A percentile compares a stretch with the other conserved stretches of the same genome.
Conservation (phyloP, 2,113 vertebrate genomes). For the Vimba vimba region DNA sequence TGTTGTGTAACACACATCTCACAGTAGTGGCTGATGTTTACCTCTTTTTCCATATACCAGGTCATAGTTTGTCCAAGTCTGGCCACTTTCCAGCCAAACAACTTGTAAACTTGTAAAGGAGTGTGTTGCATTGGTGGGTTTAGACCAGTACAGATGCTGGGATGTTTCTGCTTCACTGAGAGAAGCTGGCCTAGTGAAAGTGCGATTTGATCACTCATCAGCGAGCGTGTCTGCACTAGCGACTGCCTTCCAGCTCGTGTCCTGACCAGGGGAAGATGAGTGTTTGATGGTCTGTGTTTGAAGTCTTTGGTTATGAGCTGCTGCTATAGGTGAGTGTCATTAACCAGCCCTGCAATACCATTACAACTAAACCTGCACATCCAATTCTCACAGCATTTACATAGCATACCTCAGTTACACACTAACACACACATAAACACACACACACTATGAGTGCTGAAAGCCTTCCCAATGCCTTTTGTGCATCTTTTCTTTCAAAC, state of each 20-base stretch:
- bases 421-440: no score
- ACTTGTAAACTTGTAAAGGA: not conserved
- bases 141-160: slow-evolving; percentile 45
- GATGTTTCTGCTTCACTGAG: slow-evolving; percentile 62
- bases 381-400: not conserved
- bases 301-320: slow-evolving; percentile 62
- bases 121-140: not conserved
- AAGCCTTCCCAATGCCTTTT: no score
- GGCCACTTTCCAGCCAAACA: not conserved
- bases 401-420: no score
- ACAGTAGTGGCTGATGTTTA: not conserved
- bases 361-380: not conserved
- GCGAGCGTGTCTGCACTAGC: slow-evolving; percentile 72
- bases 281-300: slow-evolving; percentile 59
- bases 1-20: not conserved
- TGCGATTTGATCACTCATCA: slow-evolving; percentile 68
- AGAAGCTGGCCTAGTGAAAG: slow-evolving; percentile 65
- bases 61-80: not conserved
- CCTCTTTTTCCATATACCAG: not conserved
- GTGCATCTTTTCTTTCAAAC: no score
- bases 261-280: slow-evolving; percentile 40
- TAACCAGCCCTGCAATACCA: slow-evolving; percentile 55
- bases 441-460: no score
- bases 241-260: slow-evolving; percentile 52
- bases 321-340: slow-evolving; percentile 71